Percentiles rank a stretch among this genome's conserved stretches.
Evolutionary conservation across 1,140 invertebrate genomes (phyloP).

Genomic region (Polypedilum vanderplanki): DNA sequence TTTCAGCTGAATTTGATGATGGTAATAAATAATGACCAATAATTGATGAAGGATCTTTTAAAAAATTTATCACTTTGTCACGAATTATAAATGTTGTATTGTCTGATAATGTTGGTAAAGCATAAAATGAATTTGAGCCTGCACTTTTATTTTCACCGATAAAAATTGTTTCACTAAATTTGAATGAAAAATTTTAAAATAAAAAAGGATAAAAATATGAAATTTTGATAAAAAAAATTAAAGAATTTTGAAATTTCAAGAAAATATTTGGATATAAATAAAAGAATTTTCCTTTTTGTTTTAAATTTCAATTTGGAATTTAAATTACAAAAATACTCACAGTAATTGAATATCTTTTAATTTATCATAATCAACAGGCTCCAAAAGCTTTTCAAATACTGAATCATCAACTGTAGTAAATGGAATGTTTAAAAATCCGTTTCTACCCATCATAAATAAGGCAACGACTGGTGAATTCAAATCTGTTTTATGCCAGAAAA

Average conservation of each 20-base stretch:
- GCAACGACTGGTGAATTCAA: constrained; percentile 69
- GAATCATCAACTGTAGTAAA: constrained; percentile 86
- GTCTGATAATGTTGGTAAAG: constrained; percentile 84
- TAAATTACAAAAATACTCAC: too few relatives aligned
- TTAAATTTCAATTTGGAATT: too few relatives aligned
- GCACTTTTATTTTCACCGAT: constrained; percentile 68
- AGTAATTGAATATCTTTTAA: constrained; percentile 66
- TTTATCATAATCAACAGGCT: constrained; percentile 53
- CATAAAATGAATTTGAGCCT: constrained; percentile 69
- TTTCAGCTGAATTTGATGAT: too few relatives aligned
- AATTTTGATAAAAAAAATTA: too few relatives aligned
- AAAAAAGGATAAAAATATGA: constrained; percentile 14
- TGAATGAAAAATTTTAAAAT: constrained; percentile 34
- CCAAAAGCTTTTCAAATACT: constrained; percentile 65
- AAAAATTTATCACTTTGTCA: constrained; percentile 50
- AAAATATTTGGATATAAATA: too few relatives aligned
- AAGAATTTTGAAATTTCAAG: too few relatives aligned
- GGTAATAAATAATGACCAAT: constrained; percentile 41
- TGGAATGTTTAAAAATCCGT: constrained; percentile 75
- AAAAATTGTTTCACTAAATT: constrained; percentile 83
- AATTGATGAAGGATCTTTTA: constrained; percentile 57
- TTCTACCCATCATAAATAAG: constrained; percentile 72
- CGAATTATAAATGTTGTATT: constrained; percentile 65
- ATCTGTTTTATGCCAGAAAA: constrained; percentile 75
- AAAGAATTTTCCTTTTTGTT: too few relatives aligned